A percentile compares a stretch with the other conserved stretches of the same genome.
These are phyloP conservation scores for Sander lucioperca DNA, from an alignment of 2,113 vertebrate genomes.

Conservation along the genomic window DNA sequence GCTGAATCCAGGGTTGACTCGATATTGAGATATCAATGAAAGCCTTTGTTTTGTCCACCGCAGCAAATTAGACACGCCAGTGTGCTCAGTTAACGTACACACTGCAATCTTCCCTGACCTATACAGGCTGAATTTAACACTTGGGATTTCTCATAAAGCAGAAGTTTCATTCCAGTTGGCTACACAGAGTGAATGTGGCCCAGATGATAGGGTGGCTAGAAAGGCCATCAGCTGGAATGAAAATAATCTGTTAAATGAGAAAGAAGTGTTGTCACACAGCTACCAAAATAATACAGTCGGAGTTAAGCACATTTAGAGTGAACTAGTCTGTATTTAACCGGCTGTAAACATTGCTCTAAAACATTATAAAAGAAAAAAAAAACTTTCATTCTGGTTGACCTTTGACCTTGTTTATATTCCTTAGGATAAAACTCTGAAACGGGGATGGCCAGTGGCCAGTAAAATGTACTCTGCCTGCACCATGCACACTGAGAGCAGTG, in stretches of 20 bases:
- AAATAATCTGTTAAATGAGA: constrained; percentile 71
- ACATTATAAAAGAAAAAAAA: constrained; percentile 2
- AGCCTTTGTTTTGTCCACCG: constrained; percentile 77
- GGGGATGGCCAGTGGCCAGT: constrained; percentile 41
- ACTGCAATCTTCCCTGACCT: constrained; percentile 71
- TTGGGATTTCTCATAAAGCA: constrained; percentile 72
- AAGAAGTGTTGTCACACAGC: constrained; percentile 51
- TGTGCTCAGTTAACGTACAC: constrained; percentile 73
- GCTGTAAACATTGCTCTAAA: constrained; percentile 64
- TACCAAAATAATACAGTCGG: constrained; percentile 30
- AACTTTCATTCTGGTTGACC: constrained; percentile 63
- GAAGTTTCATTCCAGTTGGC: constrained; percentile 70
- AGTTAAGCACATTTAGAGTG: constrained; percentile 12
- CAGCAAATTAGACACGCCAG: constrained; percentile 78
- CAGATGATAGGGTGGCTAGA: constrained; percentile 41
- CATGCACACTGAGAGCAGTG: constrained; percentile 43
- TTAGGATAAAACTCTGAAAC: constrained; percentile 42
- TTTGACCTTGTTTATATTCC: constrained; percentile 67
- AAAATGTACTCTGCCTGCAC: constrained; percentile 49
- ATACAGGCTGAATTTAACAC: constrained; percentile 64
- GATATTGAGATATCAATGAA: constrained; percentile 79
- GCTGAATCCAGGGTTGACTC: constrained; percentile 62
- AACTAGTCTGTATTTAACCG: constrained; percentile 37
- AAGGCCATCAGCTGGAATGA: constrained; percentile 64
- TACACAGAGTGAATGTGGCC: constrained; percentile 58